phyloP scores from a whole-genome alignment of 1,140 invertebrate species.

The Myzus persicae region DNA sequence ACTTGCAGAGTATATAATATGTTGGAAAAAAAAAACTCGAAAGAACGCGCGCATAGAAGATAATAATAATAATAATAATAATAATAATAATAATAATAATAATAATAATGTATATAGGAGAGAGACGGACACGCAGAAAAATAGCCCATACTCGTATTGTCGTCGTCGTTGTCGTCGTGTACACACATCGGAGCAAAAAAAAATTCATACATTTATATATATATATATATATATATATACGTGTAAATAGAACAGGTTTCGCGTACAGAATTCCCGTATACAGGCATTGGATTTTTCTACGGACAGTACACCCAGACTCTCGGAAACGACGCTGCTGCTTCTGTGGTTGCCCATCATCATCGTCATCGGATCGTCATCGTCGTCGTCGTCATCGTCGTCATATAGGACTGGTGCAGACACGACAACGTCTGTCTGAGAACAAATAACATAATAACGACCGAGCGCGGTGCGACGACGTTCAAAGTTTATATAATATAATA shows the following conservation, averaged over 20 bases:
- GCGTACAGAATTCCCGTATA: constrained; percentile 61
- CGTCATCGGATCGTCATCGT: background rate
- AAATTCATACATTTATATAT: constrained; percentile 1
- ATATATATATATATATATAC: background rate
- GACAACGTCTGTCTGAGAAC: constrained; percentile 61
- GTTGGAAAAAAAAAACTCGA: background rate
- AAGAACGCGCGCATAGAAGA: constrained; percentile 19
- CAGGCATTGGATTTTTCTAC: constrained; percentile 60
- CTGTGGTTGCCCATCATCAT: constrained; percentile 9
- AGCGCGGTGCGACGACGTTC: constrained; percentile 61
- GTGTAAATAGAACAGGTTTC: constrained; percentile 59
- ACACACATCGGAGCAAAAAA: background rate
- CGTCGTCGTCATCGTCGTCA: background rate
- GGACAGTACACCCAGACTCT: constrained; percentile 64
- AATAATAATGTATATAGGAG: background rate
- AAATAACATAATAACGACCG: constrained; percentile 61
- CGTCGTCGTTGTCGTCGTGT: background rate
- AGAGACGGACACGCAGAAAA: background rate
- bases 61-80: background rate
- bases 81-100: background rate
- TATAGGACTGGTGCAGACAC: constrained; percentile 64
- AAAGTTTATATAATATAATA: constrained; percentile 61
- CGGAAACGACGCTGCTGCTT: constrained; percentile 60
- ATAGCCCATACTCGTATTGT: background rate
- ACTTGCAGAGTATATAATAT: background rate